Evolutionary conservation across 1,140 invertebrate species (phyloP), one percentile per base, ranked within the genome.

Genomic region (Coboldia fuscipes): DNA sequence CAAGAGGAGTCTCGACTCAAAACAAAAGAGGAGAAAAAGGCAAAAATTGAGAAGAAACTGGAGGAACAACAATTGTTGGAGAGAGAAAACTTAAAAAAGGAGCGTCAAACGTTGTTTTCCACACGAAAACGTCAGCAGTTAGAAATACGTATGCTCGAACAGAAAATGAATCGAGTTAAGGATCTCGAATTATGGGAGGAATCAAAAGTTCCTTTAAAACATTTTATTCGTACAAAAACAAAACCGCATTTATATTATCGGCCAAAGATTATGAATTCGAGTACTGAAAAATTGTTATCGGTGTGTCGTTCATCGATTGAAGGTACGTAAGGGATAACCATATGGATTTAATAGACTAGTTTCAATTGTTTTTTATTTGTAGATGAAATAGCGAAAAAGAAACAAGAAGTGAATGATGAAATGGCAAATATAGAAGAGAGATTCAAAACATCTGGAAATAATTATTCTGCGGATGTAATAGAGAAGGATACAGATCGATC

Each of bases 1-100:
- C 80, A 86, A 51, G 90, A 97, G 54, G 86, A 94, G 58, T 85
- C 82, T 34, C 76, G 77, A 39, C 57, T 86, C 36, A 84, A 86
- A 56, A 70, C 68, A 48, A 76, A 71, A 49, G 74, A 72, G 49
- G 45, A 55, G 49, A 71, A 46, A 63, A 65, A 63, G 48, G 81
- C 80, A 9, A 72, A 85, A 61, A 80, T 97, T 20, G 90, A 96
- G 55, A 75, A 81, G 38, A 88, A 92, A 56, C 68, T 97, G 21
- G 89, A 96, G 52, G 82, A 90, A 47, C 82, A 83, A 47, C 82
- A 83, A 29, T 66, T 77, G 33, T 65, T 75, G 48, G 86, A 96
- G 53, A 83, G 79, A 43, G 83, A 86, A 46, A 70, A 79, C 45
- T 60, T 92, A 19, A 74, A 75, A 47, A 73, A 75, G 44, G 84